Percentiles rank a stretch among this genome's conserved stretches.
Conservation (phyloP, 2,797 vertebrate genomes). For the Caiman crocodilus region DNA sequence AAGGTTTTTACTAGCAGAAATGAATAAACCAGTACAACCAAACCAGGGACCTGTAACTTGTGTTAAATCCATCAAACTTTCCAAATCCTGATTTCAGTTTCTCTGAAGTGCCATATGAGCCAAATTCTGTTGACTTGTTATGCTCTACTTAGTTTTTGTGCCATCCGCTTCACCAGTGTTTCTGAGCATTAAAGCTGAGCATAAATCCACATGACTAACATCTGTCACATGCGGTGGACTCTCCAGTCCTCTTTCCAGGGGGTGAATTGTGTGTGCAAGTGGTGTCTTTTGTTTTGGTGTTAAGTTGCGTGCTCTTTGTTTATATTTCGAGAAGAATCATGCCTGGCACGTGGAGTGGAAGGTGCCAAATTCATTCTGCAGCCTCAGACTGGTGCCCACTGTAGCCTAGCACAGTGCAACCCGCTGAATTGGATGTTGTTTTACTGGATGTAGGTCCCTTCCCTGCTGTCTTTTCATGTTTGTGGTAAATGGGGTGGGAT, state of each 20-base stretch:
- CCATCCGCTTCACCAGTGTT: not conserved
- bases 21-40: not conserved
- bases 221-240: not conserved
- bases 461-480: not conserved
- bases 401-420: not conserved
- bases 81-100: not conserved
- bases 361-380: not conserved
- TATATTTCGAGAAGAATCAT: not conserved
- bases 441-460: not conserved
- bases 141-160: not conserved
- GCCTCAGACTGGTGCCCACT: not conserved
- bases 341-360: not conserved
- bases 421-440: too few species aligned
- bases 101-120: not conserved
- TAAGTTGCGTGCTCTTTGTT: not conserved
- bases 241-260: not conserved
- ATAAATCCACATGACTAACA: not conserved
- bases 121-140: not conserved
- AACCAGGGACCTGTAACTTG: not conserved
- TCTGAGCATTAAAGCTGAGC: slow-evolving; percentile 5
- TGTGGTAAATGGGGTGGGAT: not conserved
- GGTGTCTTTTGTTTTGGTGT: not conserved
- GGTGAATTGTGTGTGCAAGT: not conserved
- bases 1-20: not conserved
- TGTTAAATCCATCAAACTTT: not conserved